Conservation (phyloP, 1,140 invertebrate species). For the Zaprionus ornatus region DNA sequence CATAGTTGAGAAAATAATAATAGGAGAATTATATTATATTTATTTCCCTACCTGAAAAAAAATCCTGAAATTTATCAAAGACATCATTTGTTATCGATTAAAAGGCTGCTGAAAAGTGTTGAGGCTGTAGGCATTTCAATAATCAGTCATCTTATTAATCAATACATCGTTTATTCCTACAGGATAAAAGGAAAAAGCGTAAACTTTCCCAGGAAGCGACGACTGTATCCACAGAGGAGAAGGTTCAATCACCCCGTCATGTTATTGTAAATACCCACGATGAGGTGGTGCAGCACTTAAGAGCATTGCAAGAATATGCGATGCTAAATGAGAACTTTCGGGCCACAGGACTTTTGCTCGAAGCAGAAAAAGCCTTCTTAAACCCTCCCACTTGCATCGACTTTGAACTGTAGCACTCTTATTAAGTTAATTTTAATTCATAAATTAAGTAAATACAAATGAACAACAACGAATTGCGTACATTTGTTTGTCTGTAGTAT, state of each 20-base stretch:
- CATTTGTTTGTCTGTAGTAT: not conserved
- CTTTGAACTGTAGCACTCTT: slow-evolving; percentile 34
- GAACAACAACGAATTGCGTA: not conserved
- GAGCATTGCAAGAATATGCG: slow-evolving; percentile 63
- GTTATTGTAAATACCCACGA: slow-evolving; percentile 23
- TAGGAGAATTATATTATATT: too few species aligned
- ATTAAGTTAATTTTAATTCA: not conserved
- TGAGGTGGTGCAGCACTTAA: slow-evolving; percentile 52
- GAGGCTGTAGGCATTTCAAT: too few species aligned
- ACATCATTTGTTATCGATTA: too few species aligned
- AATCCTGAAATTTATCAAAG: too few species aligned
- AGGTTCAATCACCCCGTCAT: not conserved
- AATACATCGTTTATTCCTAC: not conserved
- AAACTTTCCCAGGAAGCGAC: not conserved
- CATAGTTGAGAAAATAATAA: too few species aligned
- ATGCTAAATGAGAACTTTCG: slow-evolving; percentile 67
- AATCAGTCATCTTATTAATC: not conserved
- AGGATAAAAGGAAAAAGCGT: slow-evolving; percentile 5
- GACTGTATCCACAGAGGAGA: not conserved
- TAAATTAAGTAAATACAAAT: not conserved
- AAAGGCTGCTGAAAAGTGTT: too few species aligned
- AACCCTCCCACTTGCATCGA: slow-evolving; percentile 38
- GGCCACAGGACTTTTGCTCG: slow-evolving; percentile 59
- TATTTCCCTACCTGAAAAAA: too few species aligned
- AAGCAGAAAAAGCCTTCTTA: slow-evolving; percentile 52